A percentile compares a stretch with the other conserved stretches of the same genome.
Evolutionary conservation across 2,113 vertebrate species (phyloP).

Genomic region (Connochaetes taurinus): DNA sequence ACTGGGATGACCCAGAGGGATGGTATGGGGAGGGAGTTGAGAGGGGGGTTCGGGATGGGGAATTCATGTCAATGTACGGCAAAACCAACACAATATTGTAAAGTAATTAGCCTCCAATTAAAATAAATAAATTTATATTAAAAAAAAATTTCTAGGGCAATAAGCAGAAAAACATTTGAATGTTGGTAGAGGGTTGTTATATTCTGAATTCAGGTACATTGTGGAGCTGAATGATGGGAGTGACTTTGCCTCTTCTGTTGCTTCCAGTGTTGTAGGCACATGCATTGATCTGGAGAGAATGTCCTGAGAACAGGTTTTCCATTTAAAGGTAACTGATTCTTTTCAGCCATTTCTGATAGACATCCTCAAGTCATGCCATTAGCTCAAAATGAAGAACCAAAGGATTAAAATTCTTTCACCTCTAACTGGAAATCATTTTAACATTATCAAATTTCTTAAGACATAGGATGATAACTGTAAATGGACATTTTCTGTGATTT

Average conservation of each 20-base stretch:
- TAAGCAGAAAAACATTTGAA: not conserved
- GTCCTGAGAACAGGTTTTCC: not conserved
- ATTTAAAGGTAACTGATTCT: not conserved
- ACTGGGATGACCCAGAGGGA: no score
- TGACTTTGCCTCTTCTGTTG: not conserved
- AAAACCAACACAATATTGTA: no score
- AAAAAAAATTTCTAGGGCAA: not conserved
- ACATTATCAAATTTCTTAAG: not conserved
- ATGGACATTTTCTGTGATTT: not conserved
- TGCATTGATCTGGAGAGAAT: not conserved
- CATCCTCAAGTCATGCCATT: not conserved
- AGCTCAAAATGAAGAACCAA: not conserved
- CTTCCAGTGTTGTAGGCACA: not conserved
- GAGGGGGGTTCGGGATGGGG: no score
- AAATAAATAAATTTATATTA: no score
- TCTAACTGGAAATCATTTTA: not conserved
- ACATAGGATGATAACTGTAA: not conserved
- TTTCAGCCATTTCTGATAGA: not conserved
- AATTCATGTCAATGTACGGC: no score
- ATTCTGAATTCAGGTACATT: not conserved
- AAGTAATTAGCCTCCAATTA: no score
- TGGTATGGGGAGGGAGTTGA: no score
- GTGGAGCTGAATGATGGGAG: not conserved
- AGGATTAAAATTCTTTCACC: not conserved
- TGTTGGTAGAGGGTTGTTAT: not conserved